Percentiles rank a stretch among this genome's conserved stretches.
Conservation (phyloP, 2,797 vertebrate species). For the Chaetodon trifasciatus region DNA sequence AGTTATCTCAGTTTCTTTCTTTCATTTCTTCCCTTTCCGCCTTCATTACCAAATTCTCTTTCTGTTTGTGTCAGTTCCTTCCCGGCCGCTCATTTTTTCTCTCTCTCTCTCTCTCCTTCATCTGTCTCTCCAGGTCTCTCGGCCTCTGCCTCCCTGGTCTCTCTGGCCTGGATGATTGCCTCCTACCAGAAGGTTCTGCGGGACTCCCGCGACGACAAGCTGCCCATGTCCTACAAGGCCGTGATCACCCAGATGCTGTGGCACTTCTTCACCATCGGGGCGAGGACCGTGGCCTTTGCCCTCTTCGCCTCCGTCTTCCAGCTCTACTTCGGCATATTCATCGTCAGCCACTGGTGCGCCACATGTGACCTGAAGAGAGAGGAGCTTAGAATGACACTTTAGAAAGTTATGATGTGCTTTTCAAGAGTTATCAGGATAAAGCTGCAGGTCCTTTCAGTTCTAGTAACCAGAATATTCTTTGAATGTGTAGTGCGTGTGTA, state of each 20-base stretch:
- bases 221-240: slow-evolving; percentile 97
- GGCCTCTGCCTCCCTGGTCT: slow-evolving; percentile 93
- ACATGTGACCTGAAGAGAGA: slow-evolving; percentile 3
- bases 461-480: neutral
- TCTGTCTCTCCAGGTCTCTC: slow-evolving; percentile 87
- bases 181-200: slow-evolving; percentile 98
- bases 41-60: neutral
- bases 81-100: too few species aligned
- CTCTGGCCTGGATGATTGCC: slow-evolving; percentile 97
- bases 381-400: neutral
- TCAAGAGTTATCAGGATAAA: neutral
- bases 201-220: slow-evolving; percentile 96
- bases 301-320: slow-evolving; percentile 98
- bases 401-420: neutral
- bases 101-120: neutral
- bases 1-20: neutral
- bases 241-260: slow-evolving; percentile 95
- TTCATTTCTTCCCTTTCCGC: neutral
- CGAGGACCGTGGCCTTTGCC: slow-evolving; percentile 96
- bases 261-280: slow-evolving; percentile 98
- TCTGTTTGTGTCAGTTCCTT: neutral
- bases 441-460: neutral
- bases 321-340: slow-evolving; percentile 98
- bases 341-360: slow-evolving; percentile 95
- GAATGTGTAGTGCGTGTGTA: neutral